These are phyloP conservation scores for Hippopotamus amphibius DNA, from an alignment of 2,113 vertebrate genomes.

Conservation along the genomic window DNA sequence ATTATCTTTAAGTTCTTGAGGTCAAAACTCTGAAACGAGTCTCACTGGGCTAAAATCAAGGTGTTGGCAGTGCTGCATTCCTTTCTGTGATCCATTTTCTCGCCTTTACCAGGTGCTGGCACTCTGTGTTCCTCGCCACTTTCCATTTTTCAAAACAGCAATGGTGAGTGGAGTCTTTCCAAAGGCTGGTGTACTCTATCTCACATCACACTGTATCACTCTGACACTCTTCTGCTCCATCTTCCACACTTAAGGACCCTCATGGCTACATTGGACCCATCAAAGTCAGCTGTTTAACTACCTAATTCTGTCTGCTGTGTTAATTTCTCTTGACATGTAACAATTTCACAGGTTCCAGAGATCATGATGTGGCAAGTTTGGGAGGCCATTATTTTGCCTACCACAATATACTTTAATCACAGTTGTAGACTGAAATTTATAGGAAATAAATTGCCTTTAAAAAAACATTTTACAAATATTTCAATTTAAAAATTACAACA, in stretches of 20 bases:
- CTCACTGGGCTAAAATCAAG: background rate
- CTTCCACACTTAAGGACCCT: background rate
- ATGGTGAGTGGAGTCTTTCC: background rate
- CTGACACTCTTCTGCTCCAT: background rate
- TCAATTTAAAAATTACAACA: background rate
- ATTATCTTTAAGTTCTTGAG: background rate
- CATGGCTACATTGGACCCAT: background rate
- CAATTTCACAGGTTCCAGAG: background rate
- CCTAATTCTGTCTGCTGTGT: background rate
- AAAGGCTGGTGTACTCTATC: background rate
- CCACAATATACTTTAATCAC: background rate
- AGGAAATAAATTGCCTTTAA: background rate
- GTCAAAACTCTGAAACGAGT: background rate
- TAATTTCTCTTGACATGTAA: background rate
- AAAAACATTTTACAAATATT: background rate
- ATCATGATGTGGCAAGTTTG: background rate
- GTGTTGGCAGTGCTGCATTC: rapidly evolving
- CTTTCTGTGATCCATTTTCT: background rate
- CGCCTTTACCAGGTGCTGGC: background rate
- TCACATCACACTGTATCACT: background rate
- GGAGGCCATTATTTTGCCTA: background rate
- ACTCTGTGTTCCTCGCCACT: background rate
- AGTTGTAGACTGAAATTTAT: background rate
- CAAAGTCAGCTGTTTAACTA: background rate
- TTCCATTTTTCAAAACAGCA: background rate